Evolutionary conservation across 2,797 vertebrate species (phyloP).

Genomic region (Eurystomus glaucurus): DNA sequence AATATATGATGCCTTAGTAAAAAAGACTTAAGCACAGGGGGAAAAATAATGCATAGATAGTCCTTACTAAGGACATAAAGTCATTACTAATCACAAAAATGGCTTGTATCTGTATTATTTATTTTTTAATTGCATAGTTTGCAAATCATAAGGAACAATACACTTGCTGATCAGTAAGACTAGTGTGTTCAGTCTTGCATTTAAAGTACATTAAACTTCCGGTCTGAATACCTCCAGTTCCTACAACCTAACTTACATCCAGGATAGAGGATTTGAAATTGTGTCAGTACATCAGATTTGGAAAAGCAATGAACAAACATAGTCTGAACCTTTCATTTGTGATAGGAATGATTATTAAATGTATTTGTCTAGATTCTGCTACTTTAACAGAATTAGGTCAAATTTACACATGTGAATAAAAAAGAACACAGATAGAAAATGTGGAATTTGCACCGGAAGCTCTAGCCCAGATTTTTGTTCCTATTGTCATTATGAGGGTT

Average conservation of each 20-base stretch:
- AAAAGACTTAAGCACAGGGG: background rate
- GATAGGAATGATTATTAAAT: background rate
- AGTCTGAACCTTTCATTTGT: background rate
- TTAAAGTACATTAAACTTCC: background rate
- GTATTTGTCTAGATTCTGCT: background rate
- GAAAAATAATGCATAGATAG: background rate
- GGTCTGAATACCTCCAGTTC: background rate
- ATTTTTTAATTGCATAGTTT: constrained; percentile 36
- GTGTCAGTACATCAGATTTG: background rate
- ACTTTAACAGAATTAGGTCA: background rate
- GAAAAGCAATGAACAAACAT: background rate
- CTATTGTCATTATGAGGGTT: background rate
- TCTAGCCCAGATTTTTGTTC: constrained; percentile 5
- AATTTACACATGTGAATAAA: background rate
- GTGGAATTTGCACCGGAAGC: background rate
- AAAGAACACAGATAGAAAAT: background rate
- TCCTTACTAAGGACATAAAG: too few species aligned
- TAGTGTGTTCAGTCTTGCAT: background rate
- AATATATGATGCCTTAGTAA: constrained; percentile 7
- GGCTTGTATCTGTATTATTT: constrained; percentile 17
- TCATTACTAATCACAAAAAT: constrained; percentile 37
- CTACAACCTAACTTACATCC: background rate
- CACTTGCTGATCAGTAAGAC: constrained; percentile 31
- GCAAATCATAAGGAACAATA: background rate
- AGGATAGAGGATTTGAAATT: background rate